phyloP scores from a whole-genome alignment of 2,888 invertebrate species.

The Peribatodes rhomboidaria region DNA sequence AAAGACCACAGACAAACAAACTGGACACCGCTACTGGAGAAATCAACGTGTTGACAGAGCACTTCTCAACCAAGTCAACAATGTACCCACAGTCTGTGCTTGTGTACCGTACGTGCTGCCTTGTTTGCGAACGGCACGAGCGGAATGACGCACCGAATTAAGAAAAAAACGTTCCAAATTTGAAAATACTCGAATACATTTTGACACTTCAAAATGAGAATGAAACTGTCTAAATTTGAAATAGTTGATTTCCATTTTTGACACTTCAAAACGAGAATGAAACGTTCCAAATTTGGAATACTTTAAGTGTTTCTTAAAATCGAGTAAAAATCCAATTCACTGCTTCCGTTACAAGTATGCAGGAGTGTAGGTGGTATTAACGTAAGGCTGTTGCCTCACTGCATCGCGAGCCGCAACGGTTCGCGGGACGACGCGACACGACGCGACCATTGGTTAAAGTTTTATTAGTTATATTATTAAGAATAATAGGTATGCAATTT shows the following conservation, averaged over 20 bases:
- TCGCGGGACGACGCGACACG: no score
- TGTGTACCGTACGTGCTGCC: constrained; percentile 27
- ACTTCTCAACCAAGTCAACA: constrained; percentile 50
- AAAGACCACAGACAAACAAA: constrained; percentile 34
- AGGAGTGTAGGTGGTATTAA: constrained; percentile 2
- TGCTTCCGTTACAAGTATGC: background rate
- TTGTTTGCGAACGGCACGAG: constrained; percentile 59
- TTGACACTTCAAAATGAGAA: no score
- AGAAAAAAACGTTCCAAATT: constrained; percentile 14
- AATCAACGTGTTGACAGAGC: constrained; percentile 50
- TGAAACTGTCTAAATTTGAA: no score
- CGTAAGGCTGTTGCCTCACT: no score
- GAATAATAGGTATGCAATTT: no score
- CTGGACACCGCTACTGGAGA: constrained; percentile 45
- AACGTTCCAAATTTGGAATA: background rate
- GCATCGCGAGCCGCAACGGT: no score
- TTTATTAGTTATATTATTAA: no score
- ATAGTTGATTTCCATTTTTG: no score
- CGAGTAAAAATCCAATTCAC: background rate
- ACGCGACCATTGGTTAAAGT: no score
- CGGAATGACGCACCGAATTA: constrained; percentile 25
- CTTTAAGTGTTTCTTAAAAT: background rate
- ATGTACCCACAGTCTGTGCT: constrained; percentile 13
- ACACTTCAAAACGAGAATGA: no score
- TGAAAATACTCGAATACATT: no score